Evolutionary conservation across 2,113 vertebrate species (phyloP), one percentile per base, ranked within the genome.

Genomic region (Struthio camelus): DNA sequence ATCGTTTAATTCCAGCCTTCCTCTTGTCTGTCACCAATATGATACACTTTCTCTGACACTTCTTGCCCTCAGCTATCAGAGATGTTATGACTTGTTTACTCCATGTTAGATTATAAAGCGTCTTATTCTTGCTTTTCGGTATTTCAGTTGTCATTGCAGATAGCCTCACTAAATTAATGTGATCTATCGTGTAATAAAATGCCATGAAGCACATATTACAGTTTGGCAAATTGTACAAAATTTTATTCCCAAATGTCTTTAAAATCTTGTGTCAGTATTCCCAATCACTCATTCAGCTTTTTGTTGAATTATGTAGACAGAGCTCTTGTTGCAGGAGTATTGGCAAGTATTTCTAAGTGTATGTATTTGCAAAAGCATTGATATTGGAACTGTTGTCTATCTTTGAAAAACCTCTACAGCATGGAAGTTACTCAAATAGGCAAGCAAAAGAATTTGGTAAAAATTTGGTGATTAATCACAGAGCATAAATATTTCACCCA

Each of bases 1-100:
- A 92, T 79, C 78, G 79, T 85, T 89, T 72, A 8, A 92, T 87
- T 92, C 36, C 75, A 90, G 30, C 42, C 51, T 92, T 96, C n/a
- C 18, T 81, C 44, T 76, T 91, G 40, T 36, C 48, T 82, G 15
- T 75, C 64, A 67, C 36, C 76, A 46, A 13, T 44, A 46, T 56
- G 46, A 69, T 62, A 58, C 42, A 61, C 38, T 94, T 90, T 42
- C 27, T 75, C 36, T 13, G 65, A 44, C 20, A 10, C 32, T 70
- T 93, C 93, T 85, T 92, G 42, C 44, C 50, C 8, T 80, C 10
- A 6, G 28, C 36, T 73, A 0, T 71, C 15, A 64, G 65, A 85
- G 36, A 75, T 80, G 53, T 18, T 92, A 62, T 69, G 10, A 36
- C 6, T 10, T 77, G 27, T 85, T 80, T 94, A 9, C n/a, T 93